A percentile compares a stretch with the other conserved stretches of the same genome.
These are phyloP conservation scores for Barbus barbus DNA, from an alignment of 2,113 vertebrate genomes.

Conservation along the genomic window DNA sequence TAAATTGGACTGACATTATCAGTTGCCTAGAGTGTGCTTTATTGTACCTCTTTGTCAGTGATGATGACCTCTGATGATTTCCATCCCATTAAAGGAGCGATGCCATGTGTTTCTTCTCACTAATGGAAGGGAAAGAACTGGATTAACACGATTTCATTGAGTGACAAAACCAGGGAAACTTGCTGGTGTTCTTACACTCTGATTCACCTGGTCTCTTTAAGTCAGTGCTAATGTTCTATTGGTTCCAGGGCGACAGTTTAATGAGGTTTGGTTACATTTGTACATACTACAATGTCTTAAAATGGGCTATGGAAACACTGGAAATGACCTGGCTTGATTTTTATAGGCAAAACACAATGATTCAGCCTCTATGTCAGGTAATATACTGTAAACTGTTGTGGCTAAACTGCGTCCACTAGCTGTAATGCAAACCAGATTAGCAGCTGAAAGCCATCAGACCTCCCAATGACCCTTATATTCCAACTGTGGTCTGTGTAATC, in stretches of 20 bases:
- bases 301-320: conserved; percentile 17
- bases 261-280: conserved; percentile 33
- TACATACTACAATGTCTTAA: conserved; percentile 11
- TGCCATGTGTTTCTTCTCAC: not conserved
- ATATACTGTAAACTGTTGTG: conserved; percentile 22
- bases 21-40: not conserved
- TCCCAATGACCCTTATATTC: conserved; percentile 12
- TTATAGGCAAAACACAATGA: conserved; percentile 41
- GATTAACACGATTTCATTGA: not conserved
- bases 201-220: not conserved
- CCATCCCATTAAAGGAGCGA: not conserved
- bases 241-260: conserved; percentile 5
- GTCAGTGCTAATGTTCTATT: not conserved
- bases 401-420: conserved; percentile 34
- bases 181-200: not conserved
- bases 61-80: not conserved
- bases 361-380: conserved; percentile 49
- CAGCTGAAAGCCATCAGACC: conserved; percentile 42
- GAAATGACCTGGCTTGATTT: conserved; percentile 47
- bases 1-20: not conserved
- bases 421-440: conserved; percentile 38
- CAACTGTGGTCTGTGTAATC: conserved; percentile 13
- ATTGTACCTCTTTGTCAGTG: not conserved
- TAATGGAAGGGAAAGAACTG: not conserved
- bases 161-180: too few relatives aligned